These are phyloP conservation scores for Passer montanus DNA, from an alignment of 2,113 vertebrate species.

Conservation along the genomic window DNA sequence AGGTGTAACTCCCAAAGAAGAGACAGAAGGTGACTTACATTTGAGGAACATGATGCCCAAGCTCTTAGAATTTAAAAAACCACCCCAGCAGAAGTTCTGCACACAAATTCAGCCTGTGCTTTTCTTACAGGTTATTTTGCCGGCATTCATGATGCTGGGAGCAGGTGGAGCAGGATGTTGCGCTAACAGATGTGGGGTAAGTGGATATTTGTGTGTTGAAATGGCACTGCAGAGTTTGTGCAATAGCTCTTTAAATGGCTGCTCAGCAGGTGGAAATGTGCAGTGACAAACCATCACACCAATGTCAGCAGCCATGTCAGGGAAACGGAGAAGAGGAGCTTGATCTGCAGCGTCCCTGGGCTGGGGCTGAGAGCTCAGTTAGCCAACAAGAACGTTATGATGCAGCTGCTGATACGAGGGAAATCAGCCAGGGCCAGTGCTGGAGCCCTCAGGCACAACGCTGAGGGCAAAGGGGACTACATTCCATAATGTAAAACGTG, in stretches of 20 bases:
- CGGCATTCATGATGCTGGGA: constrained; percentile 67
- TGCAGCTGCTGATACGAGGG: neutral
- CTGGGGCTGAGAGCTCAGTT: neutral
- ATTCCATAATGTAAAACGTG: neutral
- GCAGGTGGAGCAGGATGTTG: constrained; percentile 66
- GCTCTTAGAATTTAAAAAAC: neutral
- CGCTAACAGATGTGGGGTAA: constrained; percentile 71
- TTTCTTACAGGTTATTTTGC: constrained; percentile 61
- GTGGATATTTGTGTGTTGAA: constrained; percentile 26
- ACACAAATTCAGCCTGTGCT: neutral
- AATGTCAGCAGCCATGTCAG: neutral
- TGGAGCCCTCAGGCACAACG: neutral
- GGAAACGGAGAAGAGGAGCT: neutral
- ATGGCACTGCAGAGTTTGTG: neutral
- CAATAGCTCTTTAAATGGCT: constrained; percentile 2
- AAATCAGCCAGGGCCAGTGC: neutral
- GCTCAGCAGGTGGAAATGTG: neutral
- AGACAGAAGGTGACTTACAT: neutral
- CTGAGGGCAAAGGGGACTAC: neutral
- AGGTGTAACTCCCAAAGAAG: neutral
- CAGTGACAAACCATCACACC: neutral
- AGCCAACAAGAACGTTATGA: neutral
- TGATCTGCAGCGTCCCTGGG: constrained; percentile 15
- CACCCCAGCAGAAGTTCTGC: neutral
- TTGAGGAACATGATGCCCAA: neutral